Percentiles rank a stretch among this genome's conserved stretches.
Evolutionary conservation across 1,140 invertebrate genomes (phyloP).

Genomic region (Cecropterus lyciades): DNA sequence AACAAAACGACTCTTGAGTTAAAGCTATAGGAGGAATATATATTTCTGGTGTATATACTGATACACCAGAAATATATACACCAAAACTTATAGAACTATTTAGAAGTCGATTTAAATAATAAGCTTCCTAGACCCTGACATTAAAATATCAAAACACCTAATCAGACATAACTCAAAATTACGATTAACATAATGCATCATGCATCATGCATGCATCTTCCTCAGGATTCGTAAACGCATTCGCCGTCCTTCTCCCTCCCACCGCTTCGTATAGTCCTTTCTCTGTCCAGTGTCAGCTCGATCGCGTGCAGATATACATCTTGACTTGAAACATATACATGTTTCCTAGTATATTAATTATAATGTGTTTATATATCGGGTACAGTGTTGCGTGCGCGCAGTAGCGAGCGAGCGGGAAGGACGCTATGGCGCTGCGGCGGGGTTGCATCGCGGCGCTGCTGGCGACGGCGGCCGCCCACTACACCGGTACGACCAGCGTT

Average conservation of each 20-base stretch:
- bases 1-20: no score
- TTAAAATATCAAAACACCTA: no score
- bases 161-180: no score
- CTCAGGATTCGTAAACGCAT: neutral
- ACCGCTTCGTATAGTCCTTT: neutral
- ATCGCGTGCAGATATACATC: slow-evolving; percentile 3
- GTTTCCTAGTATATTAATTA: no score
- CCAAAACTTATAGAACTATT: no score
- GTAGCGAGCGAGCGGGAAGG: slow-evolving; percentile 20
- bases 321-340: neutral
- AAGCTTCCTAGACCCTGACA: no score
- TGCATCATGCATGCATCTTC: neutral
- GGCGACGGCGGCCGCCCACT: slow-evolving; percentile 23
- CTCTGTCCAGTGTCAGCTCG: neutral
- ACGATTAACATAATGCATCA: no score
- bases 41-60: no score
- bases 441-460: slow-evolving; percentile 8
- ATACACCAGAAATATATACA: no score
- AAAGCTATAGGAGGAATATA: no score
- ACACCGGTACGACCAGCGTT: slow-evolving; percentile 35
- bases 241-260: neutral
- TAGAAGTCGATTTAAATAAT: no score
- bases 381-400: neutral
- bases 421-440: slow-evolving; percentile 11
- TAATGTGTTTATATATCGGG: slow-evolving; percentile 17